phyloP scores from a whole-genome alignment of 2,113 vertebrate genomes.

The Odocoileus hemionus region DNA sequence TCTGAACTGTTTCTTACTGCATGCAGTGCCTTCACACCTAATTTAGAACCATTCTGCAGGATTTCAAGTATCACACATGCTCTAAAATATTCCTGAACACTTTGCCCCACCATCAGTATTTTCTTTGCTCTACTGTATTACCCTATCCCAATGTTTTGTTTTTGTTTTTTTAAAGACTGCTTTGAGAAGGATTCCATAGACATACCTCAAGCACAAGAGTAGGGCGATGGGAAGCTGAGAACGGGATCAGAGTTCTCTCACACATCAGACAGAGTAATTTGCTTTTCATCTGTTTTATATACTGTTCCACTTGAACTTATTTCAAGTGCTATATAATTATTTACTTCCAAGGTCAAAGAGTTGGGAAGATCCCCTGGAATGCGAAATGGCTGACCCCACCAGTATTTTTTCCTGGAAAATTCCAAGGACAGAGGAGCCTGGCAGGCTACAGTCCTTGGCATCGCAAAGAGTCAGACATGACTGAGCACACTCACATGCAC shows the following conservation, averaged over 20 bases:
- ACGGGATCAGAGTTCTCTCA: background rate
- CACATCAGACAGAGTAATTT: background rate
- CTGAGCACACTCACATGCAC: background rate
- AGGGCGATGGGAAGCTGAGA: background rate
- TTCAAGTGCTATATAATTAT: background rate
- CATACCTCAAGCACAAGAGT: background rate
- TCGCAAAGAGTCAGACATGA: background rate
- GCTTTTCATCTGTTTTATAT: background rate
- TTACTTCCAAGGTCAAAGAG: background rate
- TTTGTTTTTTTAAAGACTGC: background rate
- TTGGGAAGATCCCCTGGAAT: background rate
- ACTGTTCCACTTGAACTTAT: background rate
- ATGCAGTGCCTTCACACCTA: background rate
- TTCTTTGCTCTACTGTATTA: background rate
- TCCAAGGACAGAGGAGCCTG: background rate
- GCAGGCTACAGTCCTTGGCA: background rate
- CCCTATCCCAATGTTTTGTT: background rate
- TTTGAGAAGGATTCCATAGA: background rate
- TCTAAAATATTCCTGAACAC: background rate
- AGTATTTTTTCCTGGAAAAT: background rate
- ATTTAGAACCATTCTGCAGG: background rate
- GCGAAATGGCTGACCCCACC: background rate
- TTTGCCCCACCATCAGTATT: background rate
- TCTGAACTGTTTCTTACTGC: background rate
- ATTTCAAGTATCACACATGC: background rate